A percentile compares a stretch with the other conserved stretches of the same genome.
Conservation (phyloP, 2,113 vertebrate genomes). For the Phrynosoma blainvillii region DNA sequence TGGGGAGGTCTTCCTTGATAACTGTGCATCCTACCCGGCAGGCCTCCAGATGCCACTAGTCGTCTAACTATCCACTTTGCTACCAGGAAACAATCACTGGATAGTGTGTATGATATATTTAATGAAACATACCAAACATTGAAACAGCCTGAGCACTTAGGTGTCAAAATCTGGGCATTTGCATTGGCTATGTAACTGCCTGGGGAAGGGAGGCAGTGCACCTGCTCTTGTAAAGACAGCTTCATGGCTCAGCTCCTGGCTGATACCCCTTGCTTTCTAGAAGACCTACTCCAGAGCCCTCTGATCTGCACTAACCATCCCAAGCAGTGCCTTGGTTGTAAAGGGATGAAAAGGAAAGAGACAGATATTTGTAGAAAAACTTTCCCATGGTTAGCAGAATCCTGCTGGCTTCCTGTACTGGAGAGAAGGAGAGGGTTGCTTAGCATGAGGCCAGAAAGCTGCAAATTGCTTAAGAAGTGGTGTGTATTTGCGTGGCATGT, state of each 20-base stretch:
- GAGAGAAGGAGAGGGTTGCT: background rate
- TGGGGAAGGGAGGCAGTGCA: background rate
- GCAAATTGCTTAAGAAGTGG: background rate
- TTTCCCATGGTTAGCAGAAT: background rate
- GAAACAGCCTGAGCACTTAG: background rate
- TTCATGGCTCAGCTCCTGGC: background rate
- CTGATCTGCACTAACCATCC: background rate
- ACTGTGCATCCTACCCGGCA: too few species aligned
- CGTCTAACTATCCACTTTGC: background rate
- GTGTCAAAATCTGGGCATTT: background rate
- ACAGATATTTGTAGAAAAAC: background rate
- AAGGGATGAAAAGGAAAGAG: background rate
- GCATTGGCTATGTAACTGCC: background rate
- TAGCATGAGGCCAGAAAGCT: background rate
- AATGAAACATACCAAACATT: too few species aligned
- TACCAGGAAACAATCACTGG: background rate
- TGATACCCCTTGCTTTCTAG: background rate
- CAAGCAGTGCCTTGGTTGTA: background rate
- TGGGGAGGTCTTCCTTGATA: background rate
- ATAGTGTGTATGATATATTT: too few species aligned
- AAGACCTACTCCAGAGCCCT: background rate
- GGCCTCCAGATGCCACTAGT: background rate
- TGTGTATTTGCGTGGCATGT: too few species aligned
- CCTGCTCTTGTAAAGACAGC: background rate
- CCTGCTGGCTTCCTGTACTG: background rate